A percentile compares a stretch with the other conserved stretches of the same genome.
phyloP scores from a whole-genome alignment of 2,888 invertebrate species.

The Drosophila koepferae region DNA sequence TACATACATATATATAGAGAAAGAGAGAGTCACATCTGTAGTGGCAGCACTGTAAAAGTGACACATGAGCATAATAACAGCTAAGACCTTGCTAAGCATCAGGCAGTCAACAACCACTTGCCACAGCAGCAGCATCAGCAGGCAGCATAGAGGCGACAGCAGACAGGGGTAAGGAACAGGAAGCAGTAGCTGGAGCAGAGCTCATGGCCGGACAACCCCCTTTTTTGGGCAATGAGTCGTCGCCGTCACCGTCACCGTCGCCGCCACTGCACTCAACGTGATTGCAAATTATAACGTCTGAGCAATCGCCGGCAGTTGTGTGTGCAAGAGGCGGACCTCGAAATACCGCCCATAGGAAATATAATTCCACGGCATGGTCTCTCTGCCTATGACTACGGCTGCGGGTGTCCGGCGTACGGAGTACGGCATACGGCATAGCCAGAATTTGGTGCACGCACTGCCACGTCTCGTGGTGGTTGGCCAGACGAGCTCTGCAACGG shows the following conservation, averaged over 20 bases:
- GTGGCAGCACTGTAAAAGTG: constrained; percentile 62
- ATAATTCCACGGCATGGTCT: constrained; percentile 68
- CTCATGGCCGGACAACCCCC: constrained; percentile 39
- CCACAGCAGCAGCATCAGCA: constrained; percentile 24
- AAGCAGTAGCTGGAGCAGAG: background rate
- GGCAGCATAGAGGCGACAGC: background rate
- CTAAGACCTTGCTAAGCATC: constrained; percentile 79
- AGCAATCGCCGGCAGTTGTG: constrained; percentile 69
- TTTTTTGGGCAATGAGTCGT: constrained; percentile 36
- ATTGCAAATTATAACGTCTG: constrained; percentile 80
- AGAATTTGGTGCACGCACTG: constrained; percentile 69
- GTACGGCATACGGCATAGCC: constrained; percentile 21
- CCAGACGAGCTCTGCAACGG: constrained; percentile 50
- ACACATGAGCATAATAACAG: constrained; percentile 79
- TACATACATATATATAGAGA: constrained; percentile 11
- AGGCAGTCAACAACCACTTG: constrained; percentile 79
- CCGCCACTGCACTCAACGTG: constrained; percentile 71
- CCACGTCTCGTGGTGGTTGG: constrained; percentile 69
- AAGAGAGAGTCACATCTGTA: constrained; percentile 41
- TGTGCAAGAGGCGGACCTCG: constrained; percentile 62
- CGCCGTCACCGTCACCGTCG: constrained; percentile 41
- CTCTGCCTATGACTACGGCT: constrained; percentile 5
- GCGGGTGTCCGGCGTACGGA: constrained; percentile 23
- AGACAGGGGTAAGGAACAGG: background rate
- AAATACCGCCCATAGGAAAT: constrained; percentile 80